Percentiles rank a stretch among this genome's conserved stretches.
Evolutionary conservation across 2,113 vertebrate genomes (phyloP).

Genomic region (Lucifuga dentata): DNA sequence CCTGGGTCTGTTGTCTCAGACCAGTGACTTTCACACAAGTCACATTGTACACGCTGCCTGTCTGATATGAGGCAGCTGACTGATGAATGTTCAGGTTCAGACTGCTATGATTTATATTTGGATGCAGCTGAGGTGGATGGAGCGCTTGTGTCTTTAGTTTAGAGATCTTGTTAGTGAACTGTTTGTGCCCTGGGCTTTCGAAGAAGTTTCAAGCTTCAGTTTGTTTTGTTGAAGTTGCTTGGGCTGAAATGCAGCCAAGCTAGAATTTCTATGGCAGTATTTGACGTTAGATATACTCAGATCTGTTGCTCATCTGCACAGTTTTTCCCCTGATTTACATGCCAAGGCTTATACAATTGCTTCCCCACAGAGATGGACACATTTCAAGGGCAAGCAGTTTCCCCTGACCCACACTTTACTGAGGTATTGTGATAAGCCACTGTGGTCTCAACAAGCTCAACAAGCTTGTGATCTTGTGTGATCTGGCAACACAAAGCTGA

Average conservation of each 20-base stretch:
- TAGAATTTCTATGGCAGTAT: constrained; percentile 48
- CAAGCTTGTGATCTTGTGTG: constrained; percentile 37
- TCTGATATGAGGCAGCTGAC: neutral
- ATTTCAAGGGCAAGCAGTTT: constrained; percentile 19
- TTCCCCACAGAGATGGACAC: constrained; percentile 9
- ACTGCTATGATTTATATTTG: constrained; percentile 36
- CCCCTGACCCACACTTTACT: constrained; percentile 10
- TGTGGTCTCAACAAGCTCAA: constrained; percentile 20
- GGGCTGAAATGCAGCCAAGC: constrained; percentile 18
- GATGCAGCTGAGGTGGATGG: neutral
- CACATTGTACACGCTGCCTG: neutral
- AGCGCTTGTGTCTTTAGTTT: constrained; percentile 22
- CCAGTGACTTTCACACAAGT: constrained; percentile 15
- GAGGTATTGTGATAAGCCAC: constrained; percentile 19
- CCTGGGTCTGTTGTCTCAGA: constrained; percentile 20
- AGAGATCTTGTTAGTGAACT: constrained; percentile 10
- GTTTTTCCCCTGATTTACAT: constrained; percentile 5
- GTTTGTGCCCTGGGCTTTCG: too few species aligned
- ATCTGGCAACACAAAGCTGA: constrained; percentile 41
- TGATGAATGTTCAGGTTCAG: constrained; percentile 16
- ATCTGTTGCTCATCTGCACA: constrained; percentile 32
- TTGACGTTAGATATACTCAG: constrained; percentile 31
- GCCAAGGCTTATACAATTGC: constrained; percentile 41
- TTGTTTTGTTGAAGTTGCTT: constrained; percentile 21
- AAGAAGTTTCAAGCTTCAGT: too few species aligned